Evolutionary conservation across 2,113 vertebrate species (phyloP).

Genomic region (Hystrix brachyura): DNA sequence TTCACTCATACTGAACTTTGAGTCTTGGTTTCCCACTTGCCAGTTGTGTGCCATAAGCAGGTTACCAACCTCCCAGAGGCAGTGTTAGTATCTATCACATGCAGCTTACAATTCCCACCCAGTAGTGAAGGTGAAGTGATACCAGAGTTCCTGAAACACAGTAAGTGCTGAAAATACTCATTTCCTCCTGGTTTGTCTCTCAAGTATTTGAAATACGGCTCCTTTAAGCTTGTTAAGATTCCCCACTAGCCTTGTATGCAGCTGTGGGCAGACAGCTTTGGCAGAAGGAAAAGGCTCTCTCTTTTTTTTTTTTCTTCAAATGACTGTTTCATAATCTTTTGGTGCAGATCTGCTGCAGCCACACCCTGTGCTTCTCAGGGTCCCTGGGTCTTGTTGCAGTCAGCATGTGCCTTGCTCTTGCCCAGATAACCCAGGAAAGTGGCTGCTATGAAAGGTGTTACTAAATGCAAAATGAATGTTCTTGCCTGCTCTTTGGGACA

Average conservation of each 20-base stretch:
- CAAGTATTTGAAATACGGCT: constrained; percentile 32
- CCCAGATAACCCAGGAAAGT: constrained; percentile 57
- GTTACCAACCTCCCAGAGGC: neutral
- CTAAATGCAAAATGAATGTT: constrained; percentile 68
- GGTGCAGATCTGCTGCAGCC: constrained; percentile 64
- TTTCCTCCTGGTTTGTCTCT: neutral
- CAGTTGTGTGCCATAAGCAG: neutral
- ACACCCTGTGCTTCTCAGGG: constrained; percentile 50
- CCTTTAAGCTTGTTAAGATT: constrained; percentile 83
- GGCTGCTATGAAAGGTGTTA: neutral
- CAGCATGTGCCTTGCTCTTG: constrained; percentile 35
- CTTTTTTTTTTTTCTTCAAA: constrained; percentile 28
- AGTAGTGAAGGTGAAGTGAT: neutral
- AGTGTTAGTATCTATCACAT: neutral
- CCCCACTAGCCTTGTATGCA: constrained; percentile 69
- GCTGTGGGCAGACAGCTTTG: constrained; percentile 80
- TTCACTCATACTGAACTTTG: constrained; percentile 28
- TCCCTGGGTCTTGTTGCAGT: constrained; percentile 34
- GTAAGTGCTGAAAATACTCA: neutral
- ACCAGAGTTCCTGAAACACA: neutral
- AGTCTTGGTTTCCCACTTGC: neutral
- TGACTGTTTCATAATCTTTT: constrained; percentile 79
- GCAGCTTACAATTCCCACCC: neutral
- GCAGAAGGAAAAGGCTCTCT: constrained; percentile 64
- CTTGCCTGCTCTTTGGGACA: neutral